Base-by-base conservation (phyloP, 2,113 vertebrate species). In the Microtus pennsylvanicus region DNA sequence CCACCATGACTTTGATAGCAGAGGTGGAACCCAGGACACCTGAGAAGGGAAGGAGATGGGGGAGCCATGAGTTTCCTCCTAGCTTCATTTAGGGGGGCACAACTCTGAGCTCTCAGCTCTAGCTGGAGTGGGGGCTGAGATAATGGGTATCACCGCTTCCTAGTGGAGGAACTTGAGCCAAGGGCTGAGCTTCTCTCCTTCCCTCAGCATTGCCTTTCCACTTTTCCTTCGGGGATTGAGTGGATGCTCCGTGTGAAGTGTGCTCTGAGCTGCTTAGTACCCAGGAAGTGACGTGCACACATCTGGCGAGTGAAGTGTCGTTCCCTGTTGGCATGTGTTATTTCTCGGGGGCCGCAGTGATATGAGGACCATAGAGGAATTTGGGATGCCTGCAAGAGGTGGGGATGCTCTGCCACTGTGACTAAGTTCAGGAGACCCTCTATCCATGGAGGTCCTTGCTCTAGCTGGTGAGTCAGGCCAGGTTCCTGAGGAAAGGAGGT, bases 201-300 rank as follows among this genome's bases (percentile, higher is more conserved):
- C 67, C 38, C 17, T 50, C 13, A 28, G 19, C 58, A 10, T 69
- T 35, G 11, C 19, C 21, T 75, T 78, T 70, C 69, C n/a, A 12
- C 7, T 11, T 67, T 76, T 55, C 19, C 52, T 30, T 74, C 74
- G 72, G 87, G 80, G 30, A 22, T 19, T 33, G 38, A 19, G 28
- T 33, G 63, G 82, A 21, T 69, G 38, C 19, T 69, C 47, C 17
- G 26, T 24, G 7, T 24, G 77, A 45, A 72, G 50, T 10, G 33
- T 3, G 30, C 47, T 30, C 14, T 21, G 80, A 24, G 38, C 52
- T 47, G 47, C 3, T 35, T 63, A 50, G 47, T 10, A 4, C 9
- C 19, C 2, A 26, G 11, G 50, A 83, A 22, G 67, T 22, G 24
- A 35, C 3, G 4, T 1, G 0, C 8, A 17, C 5, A 2, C 22